Evolutionary conservation across 2,113 vertebrate genomes (phyloP).

Genomic region (Neogale vison): DNA sequence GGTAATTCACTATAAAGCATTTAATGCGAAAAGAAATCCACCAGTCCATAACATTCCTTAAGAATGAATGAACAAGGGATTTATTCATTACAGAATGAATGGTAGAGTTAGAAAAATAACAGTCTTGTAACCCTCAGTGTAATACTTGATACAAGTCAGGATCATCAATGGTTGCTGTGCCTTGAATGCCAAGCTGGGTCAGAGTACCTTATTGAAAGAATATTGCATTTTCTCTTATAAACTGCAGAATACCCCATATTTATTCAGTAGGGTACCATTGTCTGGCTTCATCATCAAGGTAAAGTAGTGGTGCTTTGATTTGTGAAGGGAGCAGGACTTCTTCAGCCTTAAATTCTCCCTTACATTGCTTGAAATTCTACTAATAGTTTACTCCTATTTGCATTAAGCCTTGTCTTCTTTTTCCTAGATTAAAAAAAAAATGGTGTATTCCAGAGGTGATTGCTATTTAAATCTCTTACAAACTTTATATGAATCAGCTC

Average conservation of each 20-base stretch:
- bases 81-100: neutral
- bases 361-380: conserved; percentile 23
- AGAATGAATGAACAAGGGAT: conserved; percentile 8
- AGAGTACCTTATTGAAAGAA: neutral
- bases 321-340: neutral
- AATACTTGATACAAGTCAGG: conserved; percentile 23
- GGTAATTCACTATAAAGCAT: neutral
- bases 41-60: neutral
- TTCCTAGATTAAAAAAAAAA: neutral
- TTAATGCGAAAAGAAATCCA: neutral
- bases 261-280: neutral
- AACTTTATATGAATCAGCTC: neutral
- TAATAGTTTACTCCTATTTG: neutral
- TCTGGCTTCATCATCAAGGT: neutral
- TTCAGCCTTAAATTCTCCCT: neutral
- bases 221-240: neutral
- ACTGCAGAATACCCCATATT: neutral
- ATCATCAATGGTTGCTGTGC: neutral
- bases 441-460: neutral
- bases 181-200: neutral
- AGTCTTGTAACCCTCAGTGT: neutral
- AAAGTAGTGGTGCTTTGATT: neutral
- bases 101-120: neutral
- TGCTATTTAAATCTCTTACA: conserved; percentile 15
- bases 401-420: neutral